These are phyloP conservation scores for Maniola hyperantus DNA, from an alignment of 2,888 invertebrate species.

Conservation along the genomic window DNA sequence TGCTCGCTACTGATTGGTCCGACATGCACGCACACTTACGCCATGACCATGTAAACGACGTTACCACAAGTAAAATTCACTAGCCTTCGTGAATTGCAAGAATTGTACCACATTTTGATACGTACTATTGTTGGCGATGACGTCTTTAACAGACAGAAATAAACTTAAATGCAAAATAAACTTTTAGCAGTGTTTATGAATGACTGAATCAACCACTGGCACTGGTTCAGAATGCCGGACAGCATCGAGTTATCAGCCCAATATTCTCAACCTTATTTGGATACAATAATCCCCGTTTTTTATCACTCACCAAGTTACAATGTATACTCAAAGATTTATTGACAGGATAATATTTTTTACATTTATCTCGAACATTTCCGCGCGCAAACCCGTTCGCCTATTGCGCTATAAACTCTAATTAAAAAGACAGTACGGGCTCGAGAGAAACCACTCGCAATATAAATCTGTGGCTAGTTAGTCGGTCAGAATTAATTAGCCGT, in stretches of 20 bases:
- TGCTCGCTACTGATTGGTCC: no score
- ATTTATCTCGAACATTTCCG: slow-evolving; percentile 13
- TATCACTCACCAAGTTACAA: not conserved
- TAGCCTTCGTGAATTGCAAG: no score
- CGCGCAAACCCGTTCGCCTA: slow-evolving; percentile 30
- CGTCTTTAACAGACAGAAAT: no score
- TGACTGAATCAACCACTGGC: no score
- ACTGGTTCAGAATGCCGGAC: not conserved
- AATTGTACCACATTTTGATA: no score
- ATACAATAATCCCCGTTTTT: slow-evolving; percentile 2
- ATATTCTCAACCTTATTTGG: not conserved
- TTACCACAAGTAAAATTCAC: no score
- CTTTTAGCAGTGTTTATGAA: no score
- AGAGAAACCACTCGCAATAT: slow-evolving; percentile 46
- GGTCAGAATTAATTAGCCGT: slow-evolving; percentile 66
- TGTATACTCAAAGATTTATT: slow-evolving; percentile 8
- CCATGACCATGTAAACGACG: no score
- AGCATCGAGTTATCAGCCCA: not conserved
- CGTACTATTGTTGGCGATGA: no score
- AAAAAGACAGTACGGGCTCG: slow-evolving; percentile 43
- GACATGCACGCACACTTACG: no score
- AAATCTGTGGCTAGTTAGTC: slow-evolving; percentile 60
- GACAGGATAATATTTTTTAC: slow-evolving; percentile 24
- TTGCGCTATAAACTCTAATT: slow-evolving; percentile 47
- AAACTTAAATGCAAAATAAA: no score